phyloP scores from a whole-genome alignment of 2,113 vertebrate genomes.

The Pterocles orientalis region DNA sequence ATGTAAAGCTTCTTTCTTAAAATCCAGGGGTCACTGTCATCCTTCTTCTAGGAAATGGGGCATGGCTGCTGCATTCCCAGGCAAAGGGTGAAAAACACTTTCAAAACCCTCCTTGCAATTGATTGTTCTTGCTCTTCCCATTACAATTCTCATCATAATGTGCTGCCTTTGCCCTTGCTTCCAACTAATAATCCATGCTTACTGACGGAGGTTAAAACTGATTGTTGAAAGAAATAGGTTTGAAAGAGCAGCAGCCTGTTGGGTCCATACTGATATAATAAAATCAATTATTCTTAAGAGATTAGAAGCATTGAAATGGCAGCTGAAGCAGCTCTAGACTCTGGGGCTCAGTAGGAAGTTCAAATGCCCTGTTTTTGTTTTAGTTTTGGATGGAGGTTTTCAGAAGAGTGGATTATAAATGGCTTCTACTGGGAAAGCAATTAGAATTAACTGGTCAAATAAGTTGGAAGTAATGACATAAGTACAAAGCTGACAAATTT shows the following conservation, averaged over 20 bases:
- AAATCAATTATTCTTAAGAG: slow-evolving; percentile 15
- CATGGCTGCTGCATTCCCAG: background rate
- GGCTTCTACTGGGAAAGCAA: background rate
- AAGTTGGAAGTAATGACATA: background rate
- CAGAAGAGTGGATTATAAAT: background rate
- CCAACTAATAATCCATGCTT: background rate
- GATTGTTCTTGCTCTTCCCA: background rate
- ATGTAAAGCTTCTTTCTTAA: background rate
- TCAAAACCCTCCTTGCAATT: background rate
- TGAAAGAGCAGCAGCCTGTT: background rate
- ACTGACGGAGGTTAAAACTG: slow-evolving; percentile 26
- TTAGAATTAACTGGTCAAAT: slow-evolving; percentile 33
- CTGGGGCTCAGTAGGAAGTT: background rate
- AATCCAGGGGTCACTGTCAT: background rate
- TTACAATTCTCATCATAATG: slow-evolving; percentile 1
- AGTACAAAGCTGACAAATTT: background rate
- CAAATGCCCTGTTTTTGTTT: background rate
- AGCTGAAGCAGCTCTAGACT: background rate
- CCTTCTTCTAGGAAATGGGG: background rate
- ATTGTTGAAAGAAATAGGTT: slow-evolving; percentile 6
- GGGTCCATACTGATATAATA: background rate
- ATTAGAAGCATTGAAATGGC: background rate
- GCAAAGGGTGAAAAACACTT: background rate
- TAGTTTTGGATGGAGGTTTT: background rate
- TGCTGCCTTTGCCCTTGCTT: background rate